Evolutionary conservation across 2,888 invertebrate species (phyloP), one percentile per base, ranked within the genome.

Genomic region (Troglohyphantes excavatus): DNA sequence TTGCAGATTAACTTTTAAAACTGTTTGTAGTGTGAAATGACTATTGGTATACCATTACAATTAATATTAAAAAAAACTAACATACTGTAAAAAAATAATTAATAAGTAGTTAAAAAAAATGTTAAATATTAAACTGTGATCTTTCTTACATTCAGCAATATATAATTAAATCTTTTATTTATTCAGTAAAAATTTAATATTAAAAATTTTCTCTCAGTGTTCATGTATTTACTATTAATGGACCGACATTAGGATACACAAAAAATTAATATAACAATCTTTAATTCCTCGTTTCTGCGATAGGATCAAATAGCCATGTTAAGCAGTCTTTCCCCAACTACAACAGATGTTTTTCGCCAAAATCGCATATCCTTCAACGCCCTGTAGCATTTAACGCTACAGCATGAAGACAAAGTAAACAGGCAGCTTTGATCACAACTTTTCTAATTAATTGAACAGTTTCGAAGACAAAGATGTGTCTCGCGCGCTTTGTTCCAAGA

Each of bases 401-500:
- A 53, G 7, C 17, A 53, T 29, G 21, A 17, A 33, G n/a, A 19
- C 46, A 83, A 59, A 27, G 65, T 73, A 83, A 83, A 83, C 83
- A 83, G 3, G 33, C 26, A 0, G n/a, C 11, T 78, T 78, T 65
- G 63, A 68, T 39, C 61, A 17, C 23, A 46, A 26, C 3, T 26
- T 2, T 53, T 67, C 33, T 82, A 75, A 82, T 88, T 81, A 88
- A 83, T 82, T 83, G 75, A 82, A 89, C 67, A 75, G 21, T 89
- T 89, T 82, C 59, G 76, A 82, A 82, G 82, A 89, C 75, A 89
- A 82, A 76, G 82, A 29, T 17, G 59, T 29, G 75, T 70, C 68
- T 67, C 39, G 53, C 65, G 29, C 13, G 6, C 29, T 27, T 61
- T 39, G 65, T 43, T 78, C 27, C 53, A 26, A 33, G 29, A 75